Evolutionary conservation across 53 echinoderm and acorn worm species (phyloP), one percentile per base, ranked within the genome.

Genomic region (Zoroaster sp.): DNA sequence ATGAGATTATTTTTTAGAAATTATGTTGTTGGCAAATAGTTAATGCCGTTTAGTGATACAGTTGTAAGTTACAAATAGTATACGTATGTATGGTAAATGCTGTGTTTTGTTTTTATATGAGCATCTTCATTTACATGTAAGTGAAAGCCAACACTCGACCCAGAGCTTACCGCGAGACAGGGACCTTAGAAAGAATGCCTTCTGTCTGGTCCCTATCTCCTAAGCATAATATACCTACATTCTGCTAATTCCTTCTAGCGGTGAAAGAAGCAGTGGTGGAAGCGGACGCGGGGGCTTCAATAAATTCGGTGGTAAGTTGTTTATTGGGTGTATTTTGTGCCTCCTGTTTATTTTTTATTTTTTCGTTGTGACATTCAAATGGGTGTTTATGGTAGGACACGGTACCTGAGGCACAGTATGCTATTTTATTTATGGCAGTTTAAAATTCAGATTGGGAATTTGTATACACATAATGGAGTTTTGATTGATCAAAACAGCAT

Each of bases 261-360:
- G 94, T 93, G 91, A 93, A 59, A 89, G 94, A 72, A 86, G 91
- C 74, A 90, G 93, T 87, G 87, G 96, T 44, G 89, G 93, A 66
- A 89, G 91, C 79, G 75, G 94, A 51, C 59, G 96, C 72, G 96
- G 96, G 82, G 94, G 94, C 88, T 93, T 87, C 94, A 94, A 96
- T 93, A 93, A 92, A 82, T 96, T 93, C 44, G 96, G 96, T 96
- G 94, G 94, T 94, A 92, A 92, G 96, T 94, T 86, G 88, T 79
- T 45, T 66, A 74, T 80, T 77, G 54, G 46, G 80, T 80, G 28
- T 23, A 34, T 59, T 52, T 34, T 72, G 68, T 80, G 89, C 72
- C 72, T 69, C 78, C 38, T 92, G 78, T 66, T 39, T 23, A 74
- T 66, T 49, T 49, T 89, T 63, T 73, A n/a, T 21, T 9, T 53